A percentile compares a stretch with the other conserved stretches of the same genome.
These are phyloP conservation scores for Hypsopygia costalis DNA, from an alignment of 2,888 invertebrate species.

Conservation along the genomic window DNA sequence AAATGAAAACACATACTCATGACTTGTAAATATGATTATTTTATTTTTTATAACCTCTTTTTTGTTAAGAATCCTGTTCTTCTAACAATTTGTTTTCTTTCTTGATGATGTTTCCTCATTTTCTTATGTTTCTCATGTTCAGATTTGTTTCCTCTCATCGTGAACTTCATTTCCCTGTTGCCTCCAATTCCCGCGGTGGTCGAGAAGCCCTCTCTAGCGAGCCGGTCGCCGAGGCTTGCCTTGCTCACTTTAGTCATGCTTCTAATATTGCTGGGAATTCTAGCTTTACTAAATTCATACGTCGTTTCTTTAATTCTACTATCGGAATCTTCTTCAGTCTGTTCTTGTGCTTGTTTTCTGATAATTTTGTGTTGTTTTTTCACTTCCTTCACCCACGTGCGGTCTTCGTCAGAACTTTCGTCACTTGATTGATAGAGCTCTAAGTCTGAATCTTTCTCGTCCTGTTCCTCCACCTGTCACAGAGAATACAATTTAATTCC, in stretches of 20 bases:
- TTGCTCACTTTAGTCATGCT: slow-evolving; percentile 78
- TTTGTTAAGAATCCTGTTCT: slow-evolving; percentile 62
- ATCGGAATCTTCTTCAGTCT: slow-evolving; percentile 41
- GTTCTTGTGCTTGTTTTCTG: slow-evolving; percentile 56
- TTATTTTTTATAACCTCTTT: slow-evolving; percentile 47
- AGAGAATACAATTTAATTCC: not conserved
- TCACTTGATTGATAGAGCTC: slow-evolving; percentile 68
- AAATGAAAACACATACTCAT: too few species aligned
- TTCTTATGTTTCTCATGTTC: slow-evolving; percentile 79
- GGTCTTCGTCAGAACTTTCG: slow-evolving; percentile 89
- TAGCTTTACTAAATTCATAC: slow-evolving; percentile 64
- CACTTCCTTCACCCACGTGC: slow-evolving; percentile 89
- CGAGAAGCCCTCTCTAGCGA: slow-evolving; percentile 80
- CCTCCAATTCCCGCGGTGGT: slow-evolving; percentile 80
- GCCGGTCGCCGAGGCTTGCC: slow-evolving; percentile 86
- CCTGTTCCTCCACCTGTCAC: slow-evolving; percentile 51
- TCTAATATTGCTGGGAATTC: slow-evolving; percentile 64
- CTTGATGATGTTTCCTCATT: slow-evolving; percentile 84
- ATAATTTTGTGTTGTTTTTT: slow-evolving; percentile 87
- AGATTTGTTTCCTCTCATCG: slow-evolving; percentile 78
- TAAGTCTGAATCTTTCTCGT: slow-evolving; percentile 73
- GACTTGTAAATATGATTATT: too few species aligned
- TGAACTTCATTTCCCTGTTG: slow-evolving; percentile 90
- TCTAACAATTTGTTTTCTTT: slow-evolving; percentile 83
- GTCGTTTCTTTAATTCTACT: slow-evolving; percentile 33